Conservation (phyloP, 2,888 invertebrate genomes). For the Ypsolopha scabrella region DNA sequence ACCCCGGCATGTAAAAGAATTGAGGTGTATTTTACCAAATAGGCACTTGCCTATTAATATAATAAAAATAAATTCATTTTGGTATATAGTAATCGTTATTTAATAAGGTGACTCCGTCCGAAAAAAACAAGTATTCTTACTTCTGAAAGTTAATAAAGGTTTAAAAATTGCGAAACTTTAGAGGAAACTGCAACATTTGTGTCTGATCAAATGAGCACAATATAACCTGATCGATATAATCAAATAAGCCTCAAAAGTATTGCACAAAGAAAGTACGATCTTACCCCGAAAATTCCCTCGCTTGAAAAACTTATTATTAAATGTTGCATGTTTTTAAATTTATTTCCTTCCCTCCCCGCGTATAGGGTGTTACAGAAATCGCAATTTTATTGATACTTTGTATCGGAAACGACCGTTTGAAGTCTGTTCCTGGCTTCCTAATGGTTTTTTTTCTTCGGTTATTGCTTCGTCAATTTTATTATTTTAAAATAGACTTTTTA, state of each 20-base stretch:
- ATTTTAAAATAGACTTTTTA: no score
- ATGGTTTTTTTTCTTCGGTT: neutral
- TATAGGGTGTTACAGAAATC: constrained; percentile 21
- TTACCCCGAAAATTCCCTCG: constrained; percentile 23
- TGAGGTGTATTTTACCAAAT: no score
- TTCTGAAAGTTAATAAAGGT: no score
- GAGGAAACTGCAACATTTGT: no score
- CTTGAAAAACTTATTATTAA: constrained; percentile 42
- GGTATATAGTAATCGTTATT: no score
- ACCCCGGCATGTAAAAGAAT: no score
- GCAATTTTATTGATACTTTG: constrained; percentile 34
- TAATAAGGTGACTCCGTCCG: no score
- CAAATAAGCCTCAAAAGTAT: constrained; percentile 4
- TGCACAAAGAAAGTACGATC: constrained; percentile 1
- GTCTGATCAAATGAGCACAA: no score
- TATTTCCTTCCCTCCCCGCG: constrained; percentile 21
- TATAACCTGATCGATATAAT: neutral
- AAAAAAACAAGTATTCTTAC: no score
- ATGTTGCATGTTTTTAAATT: constrained; percentile 61
- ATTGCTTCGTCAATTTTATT: constrained; percentile 32
- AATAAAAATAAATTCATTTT: no score
- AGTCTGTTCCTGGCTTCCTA: constrained; percentile 1
- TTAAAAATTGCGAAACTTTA: no score
- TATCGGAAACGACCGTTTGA: constrained; percentile 9
- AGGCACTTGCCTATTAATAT: no score